Base-by-base conservation (phyloP, 2,797 vertebrate genomes). In the Tapera naevia region DNA sequence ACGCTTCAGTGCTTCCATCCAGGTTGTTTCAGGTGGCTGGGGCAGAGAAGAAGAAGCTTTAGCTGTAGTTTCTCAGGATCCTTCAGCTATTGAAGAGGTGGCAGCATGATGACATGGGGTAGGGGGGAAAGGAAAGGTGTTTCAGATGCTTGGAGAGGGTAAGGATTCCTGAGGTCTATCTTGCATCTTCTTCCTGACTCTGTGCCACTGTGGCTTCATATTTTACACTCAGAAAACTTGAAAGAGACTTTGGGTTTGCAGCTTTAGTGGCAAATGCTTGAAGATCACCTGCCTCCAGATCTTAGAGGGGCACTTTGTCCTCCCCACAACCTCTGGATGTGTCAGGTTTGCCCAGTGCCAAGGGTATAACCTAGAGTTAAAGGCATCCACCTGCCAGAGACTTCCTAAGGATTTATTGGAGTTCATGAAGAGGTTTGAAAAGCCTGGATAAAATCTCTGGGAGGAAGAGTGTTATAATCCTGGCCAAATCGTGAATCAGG, bases 41-140 rank as follows among this genome's bases (percentile, higher is more conserved):
- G 88, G 50, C 41, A 72, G 75, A 46, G 50, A 78, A 82, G 37
- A 85, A 78, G 89, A 91, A 60, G 21, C 32, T 87, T 67, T 60
- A 81, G 67, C 71, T 83, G 85, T 71, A 71, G 37, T 94, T 93
- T 85, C 80, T 91, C 35, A 70, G 64, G 57, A 76, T 85, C 30
- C 21, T 87, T 74, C 72, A 66, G 64, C 67, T 90, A 7, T 30
- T 76, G 64, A 64, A 89, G 50, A 10, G n/a, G 14, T 17, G 28
- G 56, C n/a, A 64, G 74, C 48, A 10, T 19, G 62, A 46, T 43
- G 71, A 73, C 1, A 2, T 30, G 80, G 56, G 45, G 21, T 9
- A 8, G 39, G 2, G 43, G 12, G 13, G 7, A 17, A 69, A 91
- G 28, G 27, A 86, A 30, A 83, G 28, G 24, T 43, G n/a, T 82